Base-by-base conservation (phyloP, 2,113 vertebrate species). In the Trinectes maculatus region DNA sequence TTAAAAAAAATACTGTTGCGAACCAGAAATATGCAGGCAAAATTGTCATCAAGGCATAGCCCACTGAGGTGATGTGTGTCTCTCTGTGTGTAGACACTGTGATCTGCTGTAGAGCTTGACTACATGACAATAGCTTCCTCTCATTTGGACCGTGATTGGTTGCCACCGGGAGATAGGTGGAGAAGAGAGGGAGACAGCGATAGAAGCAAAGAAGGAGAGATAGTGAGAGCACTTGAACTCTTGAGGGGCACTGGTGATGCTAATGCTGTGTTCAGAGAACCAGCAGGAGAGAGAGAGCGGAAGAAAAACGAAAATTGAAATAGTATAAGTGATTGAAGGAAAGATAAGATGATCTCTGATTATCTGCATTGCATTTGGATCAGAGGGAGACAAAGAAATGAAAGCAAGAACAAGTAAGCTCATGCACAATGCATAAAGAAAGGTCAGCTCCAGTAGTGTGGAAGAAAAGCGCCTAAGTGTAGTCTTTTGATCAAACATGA, bases 331-430 rank as follows among this genome's bases (percentile, higher is more conserved):
- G 52, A 86, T 84, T 71, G 72, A 80, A 63, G 51, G 55, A 58
- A 34, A 63, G 70, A 71, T 80, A 18, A 63, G 67, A 90, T 88
- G 71, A 78, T 71, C 51, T 71, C 40, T 42, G 71, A 87, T 87
- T 82, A 87, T 80, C 67, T 44, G 33, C 54, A 56, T 79, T 47
- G 64, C 59, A 43, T 65, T 52, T 16, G 43, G 72, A 77, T 71
- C 72, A 57, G 69, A 79, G 47, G 29, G 31, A 62, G 42, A 28
- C 26, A 43, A 26, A 37, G 52, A 68, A 53, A 42, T 21, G 64
- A 64, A 57, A 42, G 24, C 1, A 33, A 64, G 68, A 64, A 39
- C 2, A 44, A 62, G 28, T 6, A 5, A 19, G 33, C 26, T 36
- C 3, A 13, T 31, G 16, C 58, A n/a, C 25, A 1, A 24, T 22